A percentile compares a stretch with the other conserved stretches of the same genome.
Evolutionary conservation across 2,113 vertebrate species (phyloP).

Genomic region (Lepus europaeus): DNA sequence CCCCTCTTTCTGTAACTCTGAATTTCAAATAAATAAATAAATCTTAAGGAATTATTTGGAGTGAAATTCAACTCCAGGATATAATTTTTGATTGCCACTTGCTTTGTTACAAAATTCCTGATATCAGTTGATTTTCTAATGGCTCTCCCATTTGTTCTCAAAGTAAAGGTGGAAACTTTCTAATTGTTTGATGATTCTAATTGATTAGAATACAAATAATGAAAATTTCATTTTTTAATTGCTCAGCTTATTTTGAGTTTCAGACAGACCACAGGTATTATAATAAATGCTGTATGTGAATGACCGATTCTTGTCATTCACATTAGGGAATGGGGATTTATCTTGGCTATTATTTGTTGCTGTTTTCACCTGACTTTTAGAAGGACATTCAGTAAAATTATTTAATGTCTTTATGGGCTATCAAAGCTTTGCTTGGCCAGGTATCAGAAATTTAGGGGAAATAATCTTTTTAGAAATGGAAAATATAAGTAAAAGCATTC

Average conservation of each 20-base stretch:
- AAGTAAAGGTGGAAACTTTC: background rate
- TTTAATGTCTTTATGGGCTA: background rate
- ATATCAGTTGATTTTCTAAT: background rate
- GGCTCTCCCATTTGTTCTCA: background rate
- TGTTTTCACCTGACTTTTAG: background rate
- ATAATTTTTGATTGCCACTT: background rate
- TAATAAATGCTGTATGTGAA: background rate
- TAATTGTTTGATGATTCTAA: background rate
- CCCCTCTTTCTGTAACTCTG: no score
- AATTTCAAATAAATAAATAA: no score
- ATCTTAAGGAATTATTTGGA: background rate
- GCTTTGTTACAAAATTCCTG: constrained; percentile 19
- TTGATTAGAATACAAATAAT: background rate
- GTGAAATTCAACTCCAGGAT: background rate
- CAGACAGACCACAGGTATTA: background rate
- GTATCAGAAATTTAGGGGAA: constrained; percentile 15
- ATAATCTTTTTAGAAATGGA: no score
- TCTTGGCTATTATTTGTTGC: background rate
- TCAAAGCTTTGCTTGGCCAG: background rate
- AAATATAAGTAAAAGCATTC: background rate
- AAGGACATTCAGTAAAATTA: background rate
- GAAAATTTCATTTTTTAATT: background rate
- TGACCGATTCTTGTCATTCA: background rate
- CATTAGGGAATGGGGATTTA: background rate
- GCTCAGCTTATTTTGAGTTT: background rate